A percentile compares a stretch with the other conserved stretches of the same genome.
Conservation (phyloP, 1,140 invertebrate genomes). For the Drosophila pachea region DNA sequence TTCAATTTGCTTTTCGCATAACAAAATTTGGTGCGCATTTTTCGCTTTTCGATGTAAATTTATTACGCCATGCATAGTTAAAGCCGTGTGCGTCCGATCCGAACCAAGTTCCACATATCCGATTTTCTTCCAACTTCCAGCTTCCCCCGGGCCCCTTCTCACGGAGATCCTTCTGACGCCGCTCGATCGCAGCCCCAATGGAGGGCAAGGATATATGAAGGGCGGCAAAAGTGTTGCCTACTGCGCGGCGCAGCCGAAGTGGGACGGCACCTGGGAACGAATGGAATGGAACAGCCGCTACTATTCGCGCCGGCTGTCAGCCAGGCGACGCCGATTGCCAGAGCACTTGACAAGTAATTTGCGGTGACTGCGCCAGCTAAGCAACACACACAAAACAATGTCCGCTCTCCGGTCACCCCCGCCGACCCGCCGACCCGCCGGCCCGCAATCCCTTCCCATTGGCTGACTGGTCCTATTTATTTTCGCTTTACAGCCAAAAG, state of each 20-base stretch:
- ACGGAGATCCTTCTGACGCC: too few species aligned
- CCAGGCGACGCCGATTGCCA: constrained; percentile 58
- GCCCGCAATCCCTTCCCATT: neutral
- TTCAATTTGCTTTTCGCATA: constrained; percentile 74
- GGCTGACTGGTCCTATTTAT: constrained; percentile 25
- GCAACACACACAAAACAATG: constrained; percentile 55
- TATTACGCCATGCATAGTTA: constrained; percentile 45
- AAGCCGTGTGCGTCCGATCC: constrained; percentile 6
- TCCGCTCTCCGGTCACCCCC: neutral
- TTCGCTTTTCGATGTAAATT: constrained; percentile 37
- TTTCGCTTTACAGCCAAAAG: constrained; percentile 12
- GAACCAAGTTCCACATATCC: neutral
- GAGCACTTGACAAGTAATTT: constrained; percentile 64
- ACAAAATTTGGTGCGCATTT: constrained; percentile 46
- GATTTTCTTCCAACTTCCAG: neutral
- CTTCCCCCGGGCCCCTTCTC: neutral
- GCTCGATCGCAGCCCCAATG: too few species aligned
- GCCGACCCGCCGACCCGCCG: too few species aligned
- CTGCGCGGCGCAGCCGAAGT: constrained; percentile 34
- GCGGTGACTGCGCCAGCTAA: constrained; percentile 49
- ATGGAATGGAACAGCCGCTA: constrained; percentile 1
- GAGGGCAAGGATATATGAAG: too few species aligned
- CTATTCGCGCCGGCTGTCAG: constrained; percentile 29
- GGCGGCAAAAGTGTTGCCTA: constrained; percentile 33
- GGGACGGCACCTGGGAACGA: too few species aligned